A percentile compares a stretch with the other conserved stretches of the same genome.
phyloP scores from a whole-genome alignment of 2,888 invertebrate genomes.

The Mimachlamys varia region DNA sequence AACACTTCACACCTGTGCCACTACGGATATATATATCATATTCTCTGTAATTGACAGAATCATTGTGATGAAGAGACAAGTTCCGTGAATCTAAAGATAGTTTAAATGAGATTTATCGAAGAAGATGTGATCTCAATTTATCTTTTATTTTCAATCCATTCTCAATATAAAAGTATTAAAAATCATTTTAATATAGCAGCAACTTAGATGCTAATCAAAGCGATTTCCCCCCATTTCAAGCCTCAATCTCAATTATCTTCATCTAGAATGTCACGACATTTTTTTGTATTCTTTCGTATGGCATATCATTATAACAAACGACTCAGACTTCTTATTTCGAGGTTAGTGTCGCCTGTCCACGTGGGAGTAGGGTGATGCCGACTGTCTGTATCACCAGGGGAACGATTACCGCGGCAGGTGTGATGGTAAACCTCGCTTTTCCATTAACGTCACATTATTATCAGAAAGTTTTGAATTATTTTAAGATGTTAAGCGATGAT shows the following conservation, averaged over 20 bases:
- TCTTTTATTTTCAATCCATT: too few species aligned
- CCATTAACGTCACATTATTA: neutral
- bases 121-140: too few species aligned
- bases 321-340: neutral
- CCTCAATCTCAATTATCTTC: too few species aligned
- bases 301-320: neutral
- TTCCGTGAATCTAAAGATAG: neutral
- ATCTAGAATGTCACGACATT: neutral
- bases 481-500: too few species aligned
- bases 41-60: neutral
- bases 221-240: too few species aligned
- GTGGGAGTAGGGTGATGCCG: too few species aligned
- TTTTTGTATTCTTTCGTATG: neutral
- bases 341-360: neutral
- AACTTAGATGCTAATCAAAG: too few species aligned
- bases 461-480: too few species aligned
- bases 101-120: too few species aligned
- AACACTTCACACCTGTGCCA: neutral
- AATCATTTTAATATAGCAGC: too few species aligned
- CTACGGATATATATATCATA: neutral
- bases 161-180: too few species aligned
- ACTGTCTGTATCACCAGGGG: neutral
- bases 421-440: neutral
- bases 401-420: neutral
- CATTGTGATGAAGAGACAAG: neutral